Evolutionary conservation across 2,888 invertebrate species (phyloP).

Genomic region (Clanis bilineata): DNA sequence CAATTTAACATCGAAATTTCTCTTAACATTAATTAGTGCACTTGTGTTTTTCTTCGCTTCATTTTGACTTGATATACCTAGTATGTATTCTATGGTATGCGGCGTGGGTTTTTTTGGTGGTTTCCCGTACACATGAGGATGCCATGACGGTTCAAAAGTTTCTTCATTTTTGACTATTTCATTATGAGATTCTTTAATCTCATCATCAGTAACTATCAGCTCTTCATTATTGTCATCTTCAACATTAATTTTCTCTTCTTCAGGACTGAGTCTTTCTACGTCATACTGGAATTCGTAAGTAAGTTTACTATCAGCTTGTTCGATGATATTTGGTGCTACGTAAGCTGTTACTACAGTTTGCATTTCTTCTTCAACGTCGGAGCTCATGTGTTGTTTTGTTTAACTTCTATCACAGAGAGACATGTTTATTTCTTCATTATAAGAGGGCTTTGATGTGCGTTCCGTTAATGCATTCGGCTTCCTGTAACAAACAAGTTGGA

Average conservation of each 20-base stretch:
- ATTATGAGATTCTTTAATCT: conserved; percentile 31
- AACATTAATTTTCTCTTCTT: conserved; percentile 60
- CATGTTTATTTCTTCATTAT: conserved; percentile 17
- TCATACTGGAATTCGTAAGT: conserved; percentile 48
- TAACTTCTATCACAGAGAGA: conserved; percentile 14
- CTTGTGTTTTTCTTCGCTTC: conserved; percentile 50
- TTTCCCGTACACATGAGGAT: conserved; percentile 93
- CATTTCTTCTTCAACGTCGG: conserved; percentile 60
- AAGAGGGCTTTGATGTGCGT: conserved; percentile 30
- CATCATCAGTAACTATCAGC: conserved; percentile 28
- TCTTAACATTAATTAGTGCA: conserved; percentile 64
- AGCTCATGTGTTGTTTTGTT: conserved; percentile 63
- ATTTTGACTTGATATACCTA: conserved; percentile 80
- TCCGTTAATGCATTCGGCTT: conserved; percentile 29
- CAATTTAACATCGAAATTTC: conserved; percentile 54
- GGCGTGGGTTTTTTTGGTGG: conserved; percentile 92
- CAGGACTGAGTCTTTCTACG: conserved; percentile 50
- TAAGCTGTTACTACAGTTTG: conserved; percentile 67
- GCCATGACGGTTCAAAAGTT: conserved; percentile 84
- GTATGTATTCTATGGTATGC: conserved; percentile 93
- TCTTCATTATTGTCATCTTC: conserved; percentile 37
- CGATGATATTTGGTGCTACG: conserved; percentile 53
- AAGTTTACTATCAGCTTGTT: conserved; percentile 42
- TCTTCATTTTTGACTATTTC: conserved; percentile 42
- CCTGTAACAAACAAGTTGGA: conserved; percentile 35